phyloP scores from a whole-genome alignment of 2,113 vertebrate genomes.

The Holacanthus passer region DNA sequence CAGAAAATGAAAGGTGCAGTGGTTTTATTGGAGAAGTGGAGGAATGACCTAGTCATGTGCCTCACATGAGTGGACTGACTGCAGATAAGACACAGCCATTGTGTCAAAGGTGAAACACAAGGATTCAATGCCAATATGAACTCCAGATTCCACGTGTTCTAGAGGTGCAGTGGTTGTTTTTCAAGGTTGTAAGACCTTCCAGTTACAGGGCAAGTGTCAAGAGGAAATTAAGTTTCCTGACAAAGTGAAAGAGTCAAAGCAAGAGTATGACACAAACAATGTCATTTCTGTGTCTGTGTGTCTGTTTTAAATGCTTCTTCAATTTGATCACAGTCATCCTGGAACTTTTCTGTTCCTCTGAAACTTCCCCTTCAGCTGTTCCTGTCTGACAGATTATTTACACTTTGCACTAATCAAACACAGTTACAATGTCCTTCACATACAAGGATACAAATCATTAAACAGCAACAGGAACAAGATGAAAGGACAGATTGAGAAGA shows the following conservation, averaged over 20 bases:
- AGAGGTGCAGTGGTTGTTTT: background rate
- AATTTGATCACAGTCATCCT: background rate
- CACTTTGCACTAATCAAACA: too few species aligned
- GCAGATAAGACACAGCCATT: background rate
- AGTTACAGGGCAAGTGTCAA: background rate
- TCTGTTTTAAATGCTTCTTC: background rate
- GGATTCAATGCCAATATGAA: background rate
- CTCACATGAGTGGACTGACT: background rate
- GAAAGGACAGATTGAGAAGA: too few species aligned
- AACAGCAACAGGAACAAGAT: too few species aligned
- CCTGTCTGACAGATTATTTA: too few species aligned
- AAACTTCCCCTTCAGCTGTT: background rate
- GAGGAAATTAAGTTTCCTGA: background rate
- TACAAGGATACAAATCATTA: too few species aligned
- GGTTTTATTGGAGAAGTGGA: background rate
- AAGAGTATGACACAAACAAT: background rate
- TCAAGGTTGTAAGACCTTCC: background rate
- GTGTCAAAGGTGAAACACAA: background rate
- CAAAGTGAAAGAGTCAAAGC: background rate
- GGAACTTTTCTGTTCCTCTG: background rate
- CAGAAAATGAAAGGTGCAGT: background rate
- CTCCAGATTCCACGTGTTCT: background rate
- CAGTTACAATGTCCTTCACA: too few species aligned
- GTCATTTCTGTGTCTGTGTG: background rate
- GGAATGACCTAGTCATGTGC: background rate